Conservation (phyloP, 2,797 vertebrate species). For the Cichlasoma orientale region DNA sequence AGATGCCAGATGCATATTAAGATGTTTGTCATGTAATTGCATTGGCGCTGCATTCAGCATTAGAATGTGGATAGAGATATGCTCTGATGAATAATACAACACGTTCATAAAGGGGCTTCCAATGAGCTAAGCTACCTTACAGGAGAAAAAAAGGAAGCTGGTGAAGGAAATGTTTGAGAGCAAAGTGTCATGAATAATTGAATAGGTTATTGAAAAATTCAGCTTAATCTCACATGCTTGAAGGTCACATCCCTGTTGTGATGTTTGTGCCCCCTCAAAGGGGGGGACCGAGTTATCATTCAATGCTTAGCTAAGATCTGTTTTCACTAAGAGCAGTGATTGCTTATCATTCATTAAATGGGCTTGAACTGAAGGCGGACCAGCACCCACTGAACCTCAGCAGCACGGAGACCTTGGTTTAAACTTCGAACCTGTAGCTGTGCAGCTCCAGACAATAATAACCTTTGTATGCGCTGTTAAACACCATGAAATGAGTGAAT, state of each 20-base stretch:
- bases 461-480: not conserved
- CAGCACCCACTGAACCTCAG: not conserved
- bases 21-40: constrained; percentile 69
- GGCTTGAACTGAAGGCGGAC: not conserved
- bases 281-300: constrained; percentile 83
- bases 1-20: constrained; percentile 49
- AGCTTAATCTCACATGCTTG: constrained; percentile 86
- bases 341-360: not conserved
- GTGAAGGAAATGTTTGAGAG: constrained; percentile 84
- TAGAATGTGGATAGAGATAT: constrained; percentile 73
- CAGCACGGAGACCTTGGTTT: not conserved
- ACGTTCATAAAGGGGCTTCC: constrained; percentile 85
- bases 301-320: constrained; percentile 39
- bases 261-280: constrained; percentile 82
- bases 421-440: not conserved
- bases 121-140: constrained; percentile 76
- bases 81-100: constrained; percentile 92
- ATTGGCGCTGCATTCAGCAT: constrained; percentile 49
- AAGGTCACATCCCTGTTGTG: constrained; percentile 84
- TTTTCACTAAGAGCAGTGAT: constrained; percentile 34
- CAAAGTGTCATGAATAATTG: constrained; percentile 93
- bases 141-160: constrained; percentile 27
- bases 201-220: constrained; percentile 91
- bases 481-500: not conserved
- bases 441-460: too few species aligned